Evolutionary conservation across 2,113 vertebrate genomes (phyloP).

Genomic region (Danio rerio): GRCz12tu NC_133197.1:18878501-18879000

Average conservation of each 20-base stretch:
- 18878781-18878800: not conserved
- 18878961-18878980: not conserved
- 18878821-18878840: not conserved
- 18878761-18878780: conserved; percentile 11
- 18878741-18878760: conserved; percentile 15
- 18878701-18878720: not conserved
- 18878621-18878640: not conserved
- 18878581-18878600: too few species aligned
- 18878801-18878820: not conserved
- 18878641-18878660: not conserved
- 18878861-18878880: not conserved
- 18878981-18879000: conserved; percentile 50
- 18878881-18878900: conserved; percentile 49
- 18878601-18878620: not conserved
- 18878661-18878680: not conserved
- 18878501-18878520: too few species aligned
- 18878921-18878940: conserved; percentile 28
- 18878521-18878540: not conserved
- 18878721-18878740: not conserved
- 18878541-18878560: not conserved
- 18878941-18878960: conserved; percentile 56
- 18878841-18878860: not conserved
- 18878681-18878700: not conserved
- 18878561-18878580: not conserved
- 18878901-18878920: conserved; percentile 37